Evolutionary conservation across 2,797 vertebrate genomes (phyloP).

Genomic region (Acipenser ruthenus): DNA sequence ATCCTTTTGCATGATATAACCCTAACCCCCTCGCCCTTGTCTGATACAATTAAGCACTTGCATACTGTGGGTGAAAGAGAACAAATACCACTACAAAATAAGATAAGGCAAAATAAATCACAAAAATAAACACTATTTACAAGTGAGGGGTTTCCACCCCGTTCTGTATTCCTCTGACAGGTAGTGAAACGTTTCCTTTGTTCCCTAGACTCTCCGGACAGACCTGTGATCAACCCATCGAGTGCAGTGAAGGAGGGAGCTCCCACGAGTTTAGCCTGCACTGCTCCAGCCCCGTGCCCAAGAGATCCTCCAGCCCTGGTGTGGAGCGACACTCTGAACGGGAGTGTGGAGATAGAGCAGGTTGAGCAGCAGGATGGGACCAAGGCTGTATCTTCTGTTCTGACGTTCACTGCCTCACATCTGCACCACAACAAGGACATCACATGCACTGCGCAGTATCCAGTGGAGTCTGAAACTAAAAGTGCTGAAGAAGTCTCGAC

Average conservation of each 20-base stretch:
- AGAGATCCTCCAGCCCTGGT: slow-evolving; percentile 35
- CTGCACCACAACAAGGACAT: slow-evolving; percentile 36
- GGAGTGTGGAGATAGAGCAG: slow-evolving; percentile 22
- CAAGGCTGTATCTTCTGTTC: slow-evolving; percentile 26
- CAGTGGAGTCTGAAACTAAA: slow-evolving; percentile 12
- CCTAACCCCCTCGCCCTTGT: too few species aligned
- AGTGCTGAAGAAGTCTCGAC: slow-evolving; percentile 26
- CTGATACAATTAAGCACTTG: too few species aligned
- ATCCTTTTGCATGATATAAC: too few species aligned
- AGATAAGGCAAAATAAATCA: too few species aligned
- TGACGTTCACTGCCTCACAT: slow-evolving; percentile 44
- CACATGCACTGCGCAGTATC: slow-evolving; percentile 38
- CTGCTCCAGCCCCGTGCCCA: slow-evolving; percentile 40
- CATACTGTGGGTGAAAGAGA: too few species aligned
- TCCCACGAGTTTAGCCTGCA: slow-evolving; percentile 34
- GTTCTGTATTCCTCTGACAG: not conserved
- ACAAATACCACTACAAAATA: too few species aligned
- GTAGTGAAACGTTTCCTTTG: slow-evolving; percentile 1
- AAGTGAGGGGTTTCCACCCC: not conserved
- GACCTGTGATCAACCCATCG: slow-evolving; percentile 31
- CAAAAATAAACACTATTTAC: not conserved
- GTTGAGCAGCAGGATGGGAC: slow-evolving; percentile 25
- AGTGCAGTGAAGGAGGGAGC: slow-evolving; percentile 31
- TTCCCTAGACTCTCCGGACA: slow-evolving; percentile 33
- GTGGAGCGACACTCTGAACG: slow-evolving; percentile 38